A percentile compares a stretch with the other conserved stretches of the same genome.
These are phyloP conservation scores for Atherix ibis DNA, from an alignment of 2,888 invertebrate genomes.

Conservation along the genomic window DNA sequence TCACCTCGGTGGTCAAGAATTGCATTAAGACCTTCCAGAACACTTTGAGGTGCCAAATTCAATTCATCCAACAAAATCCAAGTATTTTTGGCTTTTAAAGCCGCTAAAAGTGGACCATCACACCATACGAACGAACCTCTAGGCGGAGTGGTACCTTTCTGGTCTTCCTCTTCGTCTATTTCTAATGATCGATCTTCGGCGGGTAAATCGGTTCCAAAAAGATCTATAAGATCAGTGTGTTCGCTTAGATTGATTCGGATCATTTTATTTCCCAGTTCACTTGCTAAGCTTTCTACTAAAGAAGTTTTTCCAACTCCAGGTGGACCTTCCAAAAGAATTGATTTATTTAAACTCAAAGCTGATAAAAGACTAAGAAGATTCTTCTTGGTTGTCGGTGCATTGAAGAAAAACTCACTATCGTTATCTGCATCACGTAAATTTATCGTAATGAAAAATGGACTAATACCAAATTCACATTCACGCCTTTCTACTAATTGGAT, in stretches of 20 bases:
- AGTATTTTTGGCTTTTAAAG: constrained; percentile 69
- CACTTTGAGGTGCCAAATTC: constrained; percentile 95
- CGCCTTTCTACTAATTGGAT: neutral
- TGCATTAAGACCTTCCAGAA: constrained; percentile 95
- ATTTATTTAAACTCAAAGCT: constrained; percentile 79
- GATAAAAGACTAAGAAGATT: constrained; percentile 77
- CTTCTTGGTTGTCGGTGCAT: constrained; percentile 58
- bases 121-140: constrained; percentile 88
- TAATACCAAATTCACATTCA: constrained; percentile 45
- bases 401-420: constrained; percentile 45
- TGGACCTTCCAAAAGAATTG: constrained; percentile 88
- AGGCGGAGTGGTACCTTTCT: constrained; percentile 9
- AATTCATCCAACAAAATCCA: constrained; percentile 98
- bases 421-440: constrained; percentile 1
- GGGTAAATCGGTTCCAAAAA: constrained; percentile 96
- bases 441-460: constrained; percentile 49
- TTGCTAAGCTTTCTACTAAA: constrained; percentile 77
- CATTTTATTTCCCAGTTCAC: constrained; percentile 64
- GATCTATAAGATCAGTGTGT: constrained; percentile 95
- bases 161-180: constrained; percentile 15
- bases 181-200: constrained; percentile 53
- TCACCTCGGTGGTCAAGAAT: constrained; percentile 96
- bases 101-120: constrained; percentile 88
- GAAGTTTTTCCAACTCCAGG: constrained; percentile 99
- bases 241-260: constrained; percentile 95